Percentiles rank a stretch among this genome's conserved stretches.
Evolutionary conservation across 2,113 vertebrate species (phyloP).

Genomic region (Protobothrops flavoviridis): DNA sequence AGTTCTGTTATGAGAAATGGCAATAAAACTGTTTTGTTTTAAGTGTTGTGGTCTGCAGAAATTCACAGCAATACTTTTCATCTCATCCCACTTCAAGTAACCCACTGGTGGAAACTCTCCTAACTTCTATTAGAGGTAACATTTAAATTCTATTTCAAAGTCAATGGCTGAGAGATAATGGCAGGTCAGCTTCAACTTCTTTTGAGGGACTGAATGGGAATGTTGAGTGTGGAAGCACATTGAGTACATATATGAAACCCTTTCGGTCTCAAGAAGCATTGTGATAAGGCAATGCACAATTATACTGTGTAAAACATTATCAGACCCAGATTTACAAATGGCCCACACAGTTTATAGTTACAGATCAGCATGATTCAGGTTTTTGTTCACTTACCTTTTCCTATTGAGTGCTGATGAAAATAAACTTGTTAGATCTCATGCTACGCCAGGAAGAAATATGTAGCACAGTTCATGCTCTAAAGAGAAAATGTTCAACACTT

Average conservation of each 20-base stretch:
- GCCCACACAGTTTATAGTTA: background rate
- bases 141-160: background rate
- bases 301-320: background rate
- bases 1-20: background rate
- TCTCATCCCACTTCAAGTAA: background rate
- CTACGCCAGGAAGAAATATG: background rate
- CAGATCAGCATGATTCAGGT: background rate
- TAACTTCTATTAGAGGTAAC: background rate
- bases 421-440: background rate
- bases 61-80: background rate
- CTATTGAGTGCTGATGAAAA: background rate
- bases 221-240: background rate
- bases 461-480: background rate
- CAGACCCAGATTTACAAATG: background rate
- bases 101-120: background rate
- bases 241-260: background rate
- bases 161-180: background rate
- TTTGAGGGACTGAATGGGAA: background rate
- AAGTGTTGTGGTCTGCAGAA: background rate
- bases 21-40: background rate
- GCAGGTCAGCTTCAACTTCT: background rate
- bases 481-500: background rate
- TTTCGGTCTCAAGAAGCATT: background rate
- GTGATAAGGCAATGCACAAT: background rate
- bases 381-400: background rate